Conservation (phyloP, 1,140 invertebrate genomes). For the Drosophila carrolli region DNA sequence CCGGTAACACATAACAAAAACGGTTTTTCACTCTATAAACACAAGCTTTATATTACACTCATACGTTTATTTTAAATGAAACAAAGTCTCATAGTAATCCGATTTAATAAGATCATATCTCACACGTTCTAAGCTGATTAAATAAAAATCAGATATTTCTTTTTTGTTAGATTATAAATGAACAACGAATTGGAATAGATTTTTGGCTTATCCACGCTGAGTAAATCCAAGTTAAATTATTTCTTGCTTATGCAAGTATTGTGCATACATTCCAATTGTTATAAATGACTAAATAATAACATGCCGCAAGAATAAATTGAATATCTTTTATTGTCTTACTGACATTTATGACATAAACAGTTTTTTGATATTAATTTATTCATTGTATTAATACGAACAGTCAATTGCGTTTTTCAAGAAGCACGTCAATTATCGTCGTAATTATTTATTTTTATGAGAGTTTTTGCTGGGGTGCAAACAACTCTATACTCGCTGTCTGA, state of each 20-base stretch:
- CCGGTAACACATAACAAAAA: not conserved
- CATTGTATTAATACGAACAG: not conserved
- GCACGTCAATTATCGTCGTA: conserved; percentile 7
- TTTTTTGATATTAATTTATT: not conserved
- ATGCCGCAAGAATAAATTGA: too few relatives aligned
- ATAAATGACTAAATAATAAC: not conserved
- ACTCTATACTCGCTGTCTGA: conserved; percentile 2
- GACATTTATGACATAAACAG: too few relatives aligned
- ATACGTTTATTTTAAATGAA: too few relatives aligned
- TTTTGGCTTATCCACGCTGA: not conserved
- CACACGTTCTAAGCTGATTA: not conserved
- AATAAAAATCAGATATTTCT: not conserved
- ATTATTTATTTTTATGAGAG: conserved; percentile 11
- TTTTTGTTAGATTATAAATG: not conserved
- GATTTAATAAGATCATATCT: not conserved
- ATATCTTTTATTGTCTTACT: not conserved
- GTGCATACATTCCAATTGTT: not conserved
- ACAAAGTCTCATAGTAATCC: not conserved
- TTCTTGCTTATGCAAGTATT: not conserved
- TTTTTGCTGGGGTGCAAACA: not conserved
- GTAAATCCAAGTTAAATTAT: not conserved
- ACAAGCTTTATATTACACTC: too few relatives aligned
- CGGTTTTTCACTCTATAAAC: too few relatives aligned
- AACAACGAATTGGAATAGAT: not conserved
- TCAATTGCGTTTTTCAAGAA: conserved; percentile 15